Evolutionary conservation across 2,888 invertebrate species (phyloP).

Genomic region (Diabrotica balteata): DNA sequence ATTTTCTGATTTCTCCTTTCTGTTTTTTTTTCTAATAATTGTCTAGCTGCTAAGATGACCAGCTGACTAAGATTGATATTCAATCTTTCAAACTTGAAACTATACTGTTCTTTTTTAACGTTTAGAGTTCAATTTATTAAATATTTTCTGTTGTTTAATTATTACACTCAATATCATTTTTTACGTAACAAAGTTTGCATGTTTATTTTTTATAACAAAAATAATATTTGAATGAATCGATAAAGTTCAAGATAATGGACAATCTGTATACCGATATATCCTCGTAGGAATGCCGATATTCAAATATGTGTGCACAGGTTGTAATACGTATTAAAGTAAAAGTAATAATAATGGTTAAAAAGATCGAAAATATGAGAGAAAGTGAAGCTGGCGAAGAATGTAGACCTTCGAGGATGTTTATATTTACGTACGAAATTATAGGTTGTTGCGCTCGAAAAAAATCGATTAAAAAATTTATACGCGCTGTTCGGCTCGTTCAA

Average conservation of each 20-base stretch:
- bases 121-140: too few species aligned
- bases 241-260: neutral
- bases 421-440: slow-evolving; percentile 17
- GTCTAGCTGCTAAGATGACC: too few species aligned
- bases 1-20: too few species aligned
- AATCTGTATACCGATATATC: slow-evolving; percentile 3
- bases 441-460: slow-evolving; percentile 11
- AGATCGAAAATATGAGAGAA: slow-evolving; percentile 26
- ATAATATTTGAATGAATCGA: neutral
- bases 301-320: slow-evolving; percentile 14
- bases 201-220: too few species aligned
- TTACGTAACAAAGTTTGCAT: neutral
- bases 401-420: slow-evolving; percentile 23
- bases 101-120: too few species aligned
- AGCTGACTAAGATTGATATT: too few species aligned
- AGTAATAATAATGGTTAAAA: slow-evolving; percentile 27
- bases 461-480: slow-evolving; percentile 16
- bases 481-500: slow-evolving; percentile 4
- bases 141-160: too few species aligned
- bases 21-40: too few species aligned
- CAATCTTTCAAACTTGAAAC: too few species aligned
- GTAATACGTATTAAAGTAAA: slow-evolving; percentile 27
- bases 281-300: slow-evolving; percentile 16
- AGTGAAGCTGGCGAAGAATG: slow-evolving; percentile 26
- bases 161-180: neutral